Conservation (phyloP, 1,140 invertebrate species). For the Ditylenchus dipsaci region DNA sequence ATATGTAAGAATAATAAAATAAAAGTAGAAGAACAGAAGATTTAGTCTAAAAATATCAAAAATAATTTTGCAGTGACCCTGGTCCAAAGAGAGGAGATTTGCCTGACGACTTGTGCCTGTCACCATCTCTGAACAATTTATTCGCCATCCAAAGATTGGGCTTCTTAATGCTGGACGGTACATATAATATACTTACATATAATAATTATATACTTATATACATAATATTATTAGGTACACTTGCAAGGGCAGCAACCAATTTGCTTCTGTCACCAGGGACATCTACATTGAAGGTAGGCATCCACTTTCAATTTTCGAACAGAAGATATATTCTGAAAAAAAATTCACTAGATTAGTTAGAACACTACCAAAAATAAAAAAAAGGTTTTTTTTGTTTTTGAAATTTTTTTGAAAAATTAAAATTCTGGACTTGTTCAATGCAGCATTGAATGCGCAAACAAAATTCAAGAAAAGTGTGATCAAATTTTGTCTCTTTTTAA, state of each 20-base stretch:
- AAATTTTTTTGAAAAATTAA: too few species aligned
- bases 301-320: background rate
- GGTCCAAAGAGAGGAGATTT: conserved; percentile 57
- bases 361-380: too few species aligned
- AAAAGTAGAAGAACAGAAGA: too few species aligned
- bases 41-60: too few species aligned
- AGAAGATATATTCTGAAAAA: conserved; percentile 19
- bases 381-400: too few species aligned
- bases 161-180: conserved; percentile 49
- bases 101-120: conserved; percentile 56
- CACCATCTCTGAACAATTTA: conserved; percentile 57
- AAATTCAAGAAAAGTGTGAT: too few species aligned
- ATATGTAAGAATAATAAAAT: too few species aligned
- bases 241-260: conserved; percentile 51
- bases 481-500: background rate
- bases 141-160: conserved; percentile 52
- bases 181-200: too few species aligned
- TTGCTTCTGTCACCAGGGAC: conserved; percentile 56
- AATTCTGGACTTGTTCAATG: too few species aligned
- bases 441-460: too few species aligned
- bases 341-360: conserved; percentile 11
- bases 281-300: conserved; percentile 54
- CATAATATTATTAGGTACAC: too few species aligned
- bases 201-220: too few species aligned
- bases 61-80: conserved; percentile 43